phyloP scores from a whole-genome alignment of 2,888 invertebrate species.

The Belgica antarctica region DNA sequence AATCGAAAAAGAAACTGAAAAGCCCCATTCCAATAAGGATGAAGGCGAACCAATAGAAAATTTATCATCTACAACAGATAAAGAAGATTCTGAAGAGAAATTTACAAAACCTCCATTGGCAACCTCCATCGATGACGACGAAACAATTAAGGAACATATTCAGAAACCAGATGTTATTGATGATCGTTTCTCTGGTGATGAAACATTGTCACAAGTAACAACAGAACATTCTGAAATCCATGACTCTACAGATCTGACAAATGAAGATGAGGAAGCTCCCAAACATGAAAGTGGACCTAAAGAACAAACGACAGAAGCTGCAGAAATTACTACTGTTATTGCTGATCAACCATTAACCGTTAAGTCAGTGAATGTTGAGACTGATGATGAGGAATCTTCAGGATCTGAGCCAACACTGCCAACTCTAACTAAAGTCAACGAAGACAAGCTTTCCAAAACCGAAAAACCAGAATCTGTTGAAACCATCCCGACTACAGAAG shows the following conservation, averaged over 20 bases:
- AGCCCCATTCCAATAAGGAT: slow-evolving; percentile 46
- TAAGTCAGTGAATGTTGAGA: slow-evolving; percentile 7
- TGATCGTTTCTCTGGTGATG: slow-evolving; percentile 40
- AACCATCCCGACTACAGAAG: slow-evolving; percentile 21
- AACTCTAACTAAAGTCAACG: not conserved
- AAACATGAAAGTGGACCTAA: too few species aligned
- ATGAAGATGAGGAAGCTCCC: slow-evolving; percentile 12
- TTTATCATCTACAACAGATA: not conserved
- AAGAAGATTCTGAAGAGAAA: slow-evolving; percentile 33
- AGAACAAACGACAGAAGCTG: slow-evolving; percentile 42
- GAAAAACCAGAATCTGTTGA: slow-evolving; percentile 27
- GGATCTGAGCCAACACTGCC: too few species aligned
- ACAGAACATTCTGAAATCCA: slow-evolving; percentile 45
- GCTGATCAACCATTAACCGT: slow-evolving; percentile 44
- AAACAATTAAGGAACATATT: slow-evolving; percentile 45
- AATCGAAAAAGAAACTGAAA: slow-evolving; percentile 44
- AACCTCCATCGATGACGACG: slow-evolving; percentile 46
- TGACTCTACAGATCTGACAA: not conserved
- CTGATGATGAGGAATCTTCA: not conserved
- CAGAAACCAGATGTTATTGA: slow-evolving; percentile 45
- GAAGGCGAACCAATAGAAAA: slow-evolving; percentile 19
- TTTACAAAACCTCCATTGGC: slow-evolving; percentile 45
- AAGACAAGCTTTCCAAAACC: slow-evolving; percentile 10
- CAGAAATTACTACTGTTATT: slow-evolving; percentile 30
- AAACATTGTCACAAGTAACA: slow-evolving; percentile 46